Evolutionary conservation across 2,113 vertebrate genomes (phyloP), one percentile per base, ranked within the genome.

Genomic region (Callipepla squamata): DNA sequence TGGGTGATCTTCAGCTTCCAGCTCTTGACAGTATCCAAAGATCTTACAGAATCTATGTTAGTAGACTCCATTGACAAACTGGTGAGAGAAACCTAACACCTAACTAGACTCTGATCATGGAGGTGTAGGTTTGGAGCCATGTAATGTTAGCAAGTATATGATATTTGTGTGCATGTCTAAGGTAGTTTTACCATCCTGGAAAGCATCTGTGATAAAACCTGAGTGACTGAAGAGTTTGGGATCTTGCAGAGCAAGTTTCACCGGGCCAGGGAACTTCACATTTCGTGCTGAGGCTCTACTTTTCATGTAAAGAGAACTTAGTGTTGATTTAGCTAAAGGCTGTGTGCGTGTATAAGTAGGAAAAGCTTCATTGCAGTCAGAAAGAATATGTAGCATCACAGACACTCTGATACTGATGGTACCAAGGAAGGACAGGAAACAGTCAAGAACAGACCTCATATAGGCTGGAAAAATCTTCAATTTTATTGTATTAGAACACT

Each of bases 201-300:
- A 79, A 79, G 14, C 1, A 2, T 30, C 14, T 40, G 9, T 36
- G 9, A 1, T 73, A 40, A 19, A 50, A 22, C 68, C 22, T 21
- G 25, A 3, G 7, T 45, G 40, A 40, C 34, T 59, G 15, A 44
- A 4, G 22, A 87, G 22, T 32, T 51, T 69, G 42, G 12, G 22
- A 23, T n/a, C 12, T 68, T 65, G 8, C 13, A 47, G 34, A 19
- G n/a, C 63, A 78, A 58, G 7, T 5, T 55, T 51, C 44, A 51
- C 12, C 36, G 26, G 30, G 9, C 11, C 7, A 42, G 4, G 1
- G 1, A 9, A 19, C 3, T 36, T 73, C 7, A 18, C 0, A 0
- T 42, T 85, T 47, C 45, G 3, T 59, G 55, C 9, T 25, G 28
- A 32, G 1, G 53, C 44, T 32, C 2, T 72, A 19, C 5, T 0